phyloP scores from a whole-genome alignment of 2,888 invertebrate species.

The Oligia strigilis region DNA sequence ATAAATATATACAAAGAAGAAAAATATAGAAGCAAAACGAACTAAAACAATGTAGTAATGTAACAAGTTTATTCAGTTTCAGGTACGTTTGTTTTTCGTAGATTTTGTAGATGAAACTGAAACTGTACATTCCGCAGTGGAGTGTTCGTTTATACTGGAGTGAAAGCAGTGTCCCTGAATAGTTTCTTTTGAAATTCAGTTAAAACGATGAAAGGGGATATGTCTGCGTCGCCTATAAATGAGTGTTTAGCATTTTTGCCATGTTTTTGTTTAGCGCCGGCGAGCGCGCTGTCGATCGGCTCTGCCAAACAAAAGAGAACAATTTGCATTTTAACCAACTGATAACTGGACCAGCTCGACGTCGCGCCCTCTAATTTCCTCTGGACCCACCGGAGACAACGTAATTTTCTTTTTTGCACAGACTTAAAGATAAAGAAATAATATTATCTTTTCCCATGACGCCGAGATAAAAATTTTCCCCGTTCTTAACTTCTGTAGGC shows the following conservation, averaged over 20 bases:
- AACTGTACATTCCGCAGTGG: constrained; percentile 20
- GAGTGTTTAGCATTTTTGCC: constrained; percentile 84
- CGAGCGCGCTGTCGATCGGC: constrained; percentile 77
- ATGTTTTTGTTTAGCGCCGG: constrained; percentile 71
- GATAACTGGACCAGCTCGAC: constrained; percentile 83
- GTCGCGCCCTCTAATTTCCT: constrained; percentile 80
- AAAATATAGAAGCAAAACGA: constrained; percentile 23
- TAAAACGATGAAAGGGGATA: constrained; percentile 73
- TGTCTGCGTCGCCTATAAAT: constrained; percentile 81
- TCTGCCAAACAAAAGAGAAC: constrained; percentile 85
- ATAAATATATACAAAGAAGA: constrained; percentile 28
- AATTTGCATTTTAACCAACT: constrained; percentile 89
- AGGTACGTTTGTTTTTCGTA: constrained; percentile 37
- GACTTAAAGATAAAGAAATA: constrained; percentile 77
- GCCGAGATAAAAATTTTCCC: constrained; percentile 76
- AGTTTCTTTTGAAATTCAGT: constrained; percentile 65
- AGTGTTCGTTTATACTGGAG: constrained; percentile 24
- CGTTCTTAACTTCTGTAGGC: constrained; percentile 66
- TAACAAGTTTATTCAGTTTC: constrained; percentile 47
- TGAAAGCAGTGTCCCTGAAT: constrained; percentile 43
- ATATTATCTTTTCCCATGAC: constrained; percentile 77
- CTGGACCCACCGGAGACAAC: constrained; percentile 76
- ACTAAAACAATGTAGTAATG: constrained; percentile 55
- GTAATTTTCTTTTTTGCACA: constrained; percentile 79
- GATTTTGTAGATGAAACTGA: constrained; percentile 29